Percentiles rank a stretch among this genome's conserved stretches.
Conservation (phyloP, 2,888 invertebrate genomes). For the Glaucopsyche alexis region DNA sequence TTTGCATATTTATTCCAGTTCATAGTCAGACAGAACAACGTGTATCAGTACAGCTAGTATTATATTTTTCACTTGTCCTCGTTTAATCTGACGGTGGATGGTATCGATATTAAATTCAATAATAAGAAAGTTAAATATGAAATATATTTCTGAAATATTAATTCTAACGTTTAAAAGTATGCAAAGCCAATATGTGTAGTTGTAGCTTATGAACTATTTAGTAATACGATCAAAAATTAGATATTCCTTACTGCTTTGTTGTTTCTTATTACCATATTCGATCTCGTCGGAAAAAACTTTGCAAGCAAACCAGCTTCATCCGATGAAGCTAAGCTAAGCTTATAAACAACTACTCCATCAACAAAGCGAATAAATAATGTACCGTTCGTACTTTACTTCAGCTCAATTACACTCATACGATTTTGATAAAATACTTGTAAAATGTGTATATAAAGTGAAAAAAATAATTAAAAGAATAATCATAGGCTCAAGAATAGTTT, state of each 20-base stretch:
- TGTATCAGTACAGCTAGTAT: too few species aligned
- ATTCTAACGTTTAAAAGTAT: neutral
- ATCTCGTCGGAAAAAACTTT: neutral
- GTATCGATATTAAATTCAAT: too few species aligned
- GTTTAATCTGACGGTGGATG: too few species aligned
- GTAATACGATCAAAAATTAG: neutral
- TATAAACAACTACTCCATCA: slow-evolving; percentile 13
- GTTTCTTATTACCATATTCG: slow-evolving; percentile 2
- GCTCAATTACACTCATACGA: neutral
- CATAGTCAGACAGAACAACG: too few species aligned
- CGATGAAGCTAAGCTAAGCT: neutral
- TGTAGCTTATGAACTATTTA: neutral
- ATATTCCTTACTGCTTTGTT: slow-evolving; percentile 11
- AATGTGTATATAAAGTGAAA: too few species aligned
- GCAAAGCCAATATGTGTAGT: neutral
- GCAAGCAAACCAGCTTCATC: neutral
- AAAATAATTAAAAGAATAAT: too few species aligned
- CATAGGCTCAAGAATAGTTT: too few species aligned
- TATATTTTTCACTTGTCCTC: too few species aligned
- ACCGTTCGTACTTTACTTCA: neutral
- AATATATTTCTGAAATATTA: neutral
- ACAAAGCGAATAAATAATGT: slow-evolving; percentile 6
- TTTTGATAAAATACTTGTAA: neutral
- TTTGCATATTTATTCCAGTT: too few species aligned
- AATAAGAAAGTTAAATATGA: too few species aligned